phyloP scores from a whole-genome alignment of 1,140 invertebrate species.

The Cardiocondyla obscurior region DNA sequence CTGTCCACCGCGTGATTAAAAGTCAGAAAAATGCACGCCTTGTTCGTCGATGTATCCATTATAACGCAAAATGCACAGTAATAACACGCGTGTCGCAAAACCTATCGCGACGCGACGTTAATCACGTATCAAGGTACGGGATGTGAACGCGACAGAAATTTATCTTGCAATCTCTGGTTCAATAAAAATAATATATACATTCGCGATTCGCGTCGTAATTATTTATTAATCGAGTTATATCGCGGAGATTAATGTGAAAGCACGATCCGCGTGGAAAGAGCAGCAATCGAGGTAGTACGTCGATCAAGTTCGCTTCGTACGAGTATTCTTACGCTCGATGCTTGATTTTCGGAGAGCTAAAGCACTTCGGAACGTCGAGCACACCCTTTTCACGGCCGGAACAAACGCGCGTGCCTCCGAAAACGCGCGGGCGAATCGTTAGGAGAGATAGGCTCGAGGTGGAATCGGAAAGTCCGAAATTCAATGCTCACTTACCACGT shows the following conservation, averaged over 20 bases:
- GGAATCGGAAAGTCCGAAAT: constrained; percentile 8
- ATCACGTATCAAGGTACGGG: background rate
- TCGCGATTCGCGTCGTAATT: too few species aligned
- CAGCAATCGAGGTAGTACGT: constrained; percentile 8
- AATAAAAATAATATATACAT: background rate
- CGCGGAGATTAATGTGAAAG: background rate
- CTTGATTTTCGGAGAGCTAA: constrained; percentile 33
- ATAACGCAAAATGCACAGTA: background rate
- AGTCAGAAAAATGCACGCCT: background rate
- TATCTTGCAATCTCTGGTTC: too few species aligned
- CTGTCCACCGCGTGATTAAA: constrained; percentile 33
- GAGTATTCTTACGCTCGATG: constrained; percentile 1
- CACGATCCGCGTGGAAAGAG: background rate
- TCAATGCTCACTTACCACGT: background rate
- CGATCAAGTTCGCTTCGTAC: constrained; percentile 11
- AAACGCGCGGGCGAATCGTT: background rate
- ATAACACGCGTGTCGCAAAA: background rate
- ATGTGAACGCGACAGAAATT: too few species aligned
- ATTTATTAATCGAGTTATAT: background rate
- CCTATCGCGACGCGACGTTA: background rate
- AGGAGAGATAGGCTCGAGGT: background rate
- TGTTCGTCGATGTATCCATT: background rate
- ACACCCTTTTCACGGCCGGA: background rate
- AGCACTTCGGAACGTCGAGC: constrained; percentile 15
- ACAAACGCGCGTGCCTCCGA: constrained; percentile 11